Evolutionary conservation across 2,888 invertebrate species (phyloP).

Genomic region (Dicyrtoma fusca): DNA sequence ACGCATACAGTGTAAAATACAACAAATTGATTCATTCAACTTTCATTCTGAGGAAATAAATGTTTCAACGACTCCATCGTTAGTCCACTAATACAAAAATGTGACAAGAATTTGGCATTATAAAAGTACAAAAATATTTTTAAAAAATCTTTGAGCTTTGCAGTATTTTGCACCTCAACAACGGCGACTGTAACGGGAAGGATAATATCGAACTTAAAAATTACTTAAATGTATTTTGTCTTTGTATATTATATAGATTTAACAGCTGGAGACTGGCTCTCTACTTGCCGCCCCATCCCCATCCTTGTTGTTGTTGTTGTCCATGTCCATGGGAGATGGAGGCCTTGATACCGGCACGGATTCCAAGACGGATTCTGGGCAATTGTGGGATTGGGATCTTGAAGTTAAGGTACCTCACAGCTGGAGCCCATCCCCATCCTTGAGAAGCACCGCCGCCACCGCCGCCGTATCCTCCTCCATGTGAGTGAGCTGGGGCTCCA

Average conservation of each 20-base stretch:
- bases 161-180: neutral
- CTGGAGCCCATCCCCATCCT: constrained; percentile 54
- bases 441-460: neutral
- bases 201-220: constrained; percentile 7
- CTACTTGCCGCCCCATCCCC: constrained; percentile 48
- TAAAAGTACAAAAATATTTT: neutral
- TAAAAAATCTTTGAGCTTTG: constrained; percentile 7
- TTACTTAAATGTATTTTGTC: constrained; percentile 16
- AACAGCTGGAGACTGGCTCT: constrained; percentile 12
- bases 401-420: constrained; percentile 52
- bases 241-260: no score
- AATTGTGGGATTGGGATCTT: constrained; percentile 54
- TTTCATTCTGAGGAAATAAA: neutral
- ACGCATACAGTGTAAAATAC: no score
- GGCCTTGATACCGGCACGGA: constrained; percentile 53
- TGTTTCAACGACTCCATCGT: neutral
- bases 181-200: neutral
- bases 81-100: constrained; percentile 4
- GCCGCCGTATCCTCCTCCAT: neutral
- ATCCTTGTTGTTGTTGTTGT: no score
- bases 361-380: constrained; percentile 46
- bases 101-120: constrained; percentile 15
- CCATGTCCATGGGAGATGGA: constrained; percentile 38
- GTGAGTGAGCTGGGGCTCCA: constrained; percentile 13
- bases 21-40: neutral